Evolutionary conservation across 2,113 vertebrate species (phyloP), one percentile per base, ranked within the genome.

Genomic region (Pleuronectes platessa): DNA sequence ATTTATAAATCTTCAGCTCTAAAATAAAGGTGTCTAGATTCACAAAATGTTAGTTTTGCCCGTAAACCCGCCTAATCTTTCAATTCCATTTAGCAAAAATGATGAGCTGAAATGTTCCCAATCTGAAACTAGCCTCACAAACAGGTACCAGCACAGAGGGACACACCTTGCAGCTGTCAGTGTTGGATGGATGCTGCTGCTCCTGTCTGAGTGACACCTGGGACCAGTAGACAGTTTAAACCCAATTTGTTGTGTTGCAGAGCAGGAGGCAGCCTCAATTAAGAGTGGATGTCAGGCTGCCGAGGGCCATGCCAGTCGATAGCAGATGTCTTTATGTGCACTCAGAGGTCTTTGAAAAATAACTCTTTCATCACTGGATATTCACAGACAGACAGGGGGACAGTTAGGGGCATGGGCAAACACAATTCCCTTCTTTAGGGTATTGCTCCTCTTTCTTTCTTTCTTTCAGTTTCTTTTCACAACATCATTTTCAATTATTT

Each of bases 171-270:
- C 60, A 65, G 76, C 84, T 80, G 78, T 63, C 69, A 66, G 56
- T 62, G 59, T 9, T 51, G 35, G 73, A 79, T 74, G 55, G 74
- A 81, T 81, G 67, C 20, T 54, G 68, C 61, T 64, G 15, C 59
- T 56, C 53, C 9, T 61, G 11, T 42, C 47, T 78, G 70, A 90
- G 53, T 75, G 67, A 86, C 76, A 76, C 76, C 54, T 66, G 76
- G 61, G 73, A 79, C 49, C 51, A 47, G 27, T 4, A 55, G 26
- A 61, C 31, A 60, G 61, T 81, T 78, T 87, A 74, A 88, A 86
- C 76, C 76, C 73, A 72, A 76, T 89, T 86, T 86, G 83, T 78
- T 82, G 40, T 77, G 72, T 82, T 85, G 61, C 47, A 66, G 61
- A 75, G 65, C 74, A 73, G 75, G 71, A 74, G 67, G 61, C 62